Evolutionary conservation across 2,888 invertebrate genomes (phyloP).

Genomic region (Caenorhabditis wallacei): DNA sequence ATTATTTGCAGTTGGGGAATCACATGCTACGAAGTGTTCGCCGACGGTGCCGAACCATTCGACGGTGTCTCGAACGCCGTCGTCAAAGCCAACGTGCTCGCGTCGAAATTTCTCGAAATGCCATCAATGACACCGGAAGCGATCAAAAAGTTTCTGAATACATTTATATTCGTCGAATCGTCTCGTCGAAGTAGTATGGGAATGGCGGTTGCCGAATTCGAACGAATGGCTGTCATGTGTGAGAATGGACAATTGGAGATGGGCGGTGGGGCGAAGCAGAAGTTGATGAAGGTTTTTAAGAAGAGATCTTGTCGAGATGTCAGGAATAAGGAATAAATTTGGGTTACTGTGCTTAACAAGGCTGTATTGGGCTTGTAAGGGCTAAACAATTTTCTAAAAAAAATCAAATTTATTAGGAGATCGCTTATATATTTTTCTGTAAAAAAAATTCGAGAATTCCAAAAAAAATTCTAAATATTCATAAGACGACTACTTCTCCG

Average conservation of each 20-base stretch:
- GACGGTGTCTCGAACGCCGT: constrained; percentile 50
- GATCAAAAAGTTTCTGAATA: constrained; percentile 45
- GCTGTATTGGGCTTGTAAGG: no score
- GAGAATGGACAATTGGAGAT: constrained; percentile 14
- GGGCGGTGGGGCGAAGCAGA: constrained; percentile 30
- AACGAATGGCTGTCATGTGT: constrained; percentile 10
- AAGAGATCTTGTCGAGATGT: constrained; percentile 4
- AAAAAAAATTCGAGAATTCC: neutral
- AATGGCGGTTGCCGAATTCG: constrained; percentile 31
- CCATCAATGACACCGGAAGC: constrained; percentile 50
- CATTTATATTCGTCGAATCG: constrained; percentile 41
- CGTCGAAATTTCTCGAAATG: constrained; percentile 46
- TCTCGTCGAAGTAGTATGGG: constrained; percentile 34
- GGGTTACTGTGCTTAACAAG: no score
- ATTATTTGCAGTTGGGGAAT: constrained; percentile 55
- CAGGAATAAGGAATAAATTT: no score
- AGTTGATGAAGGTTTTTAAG: constrained; percentile 41
- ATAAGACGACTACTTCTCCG: constrained; percentile 57
- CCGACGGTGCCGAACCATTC: constrained; percentile 63
- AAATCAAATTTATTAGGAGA: no score
- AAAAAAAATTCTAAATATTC: constrained; percentile 40
- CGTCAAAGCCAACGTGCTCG: constrained; percentile 37
- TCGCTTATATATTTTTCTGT: neutral
- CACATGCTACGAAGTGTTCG: constrained; percentile 63
- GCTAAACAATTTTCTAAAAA: no score